Evolutionary conservation across 23 tunicate species (phyloP), one percentile per base, ranked within the genome.

Genomic region (Diplosoma virens): DNA sequence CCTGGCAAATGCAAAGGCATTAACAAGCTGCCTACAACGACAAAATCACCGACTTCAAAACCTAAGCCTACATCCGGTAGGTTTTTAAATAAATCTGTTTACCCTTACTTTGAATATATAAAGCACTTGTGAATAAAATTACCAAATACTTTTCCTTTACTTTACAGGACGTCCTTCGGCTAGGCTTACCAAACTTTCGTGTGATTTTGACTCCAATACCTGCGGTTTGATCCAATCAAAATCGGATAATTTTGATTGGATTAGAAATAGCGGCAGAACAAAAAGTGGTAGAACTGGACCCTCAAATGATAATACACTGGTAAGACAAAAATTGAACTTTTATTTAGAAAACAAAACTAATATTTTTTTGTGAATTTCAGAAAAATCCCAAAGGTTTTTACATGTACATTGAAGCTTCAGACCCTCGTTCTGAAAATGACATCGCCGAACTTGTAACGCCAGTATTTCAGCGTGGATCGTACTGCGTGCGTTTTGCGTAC

Each of bases 251-350:
- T 92, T 92, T 36, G 81, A 92, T 48, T 92, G 97, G 97, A 46
- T 50, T 6, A 45, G 47, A 17, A 48, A 31, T 29, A 81, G 46
- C 1, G 82, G 89, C 27, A 47, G 67, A 1, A 95, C 99, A 0
- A 93, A 96, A 70, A 81, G 85, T 34, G 82, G 76, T 30, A 63
- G 87, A 32, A 95, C 97, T 24, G 99, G 99, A n/a, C 99, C 99
- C 3, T 14, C 63, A 6, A 73, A 71, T 3, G 99, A 95, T 69
- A 96, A 89, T 79, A 84, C 99, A 0, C 47, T 84, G 27, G 80
- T 67, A 47, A 16, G 50, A 41, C 50, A 41, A 41, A 14, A 41
- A 41, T 7, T 14, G 14, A 41, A 41, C 14, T 7, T 7, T 14
- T 7, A 7, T 7, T 9, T 7, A 41, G 50, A 41, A 41, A 41